Conservation (phyloP, 2,113 vertebrate genomes). For the Podarcis cretensis region DNA sequence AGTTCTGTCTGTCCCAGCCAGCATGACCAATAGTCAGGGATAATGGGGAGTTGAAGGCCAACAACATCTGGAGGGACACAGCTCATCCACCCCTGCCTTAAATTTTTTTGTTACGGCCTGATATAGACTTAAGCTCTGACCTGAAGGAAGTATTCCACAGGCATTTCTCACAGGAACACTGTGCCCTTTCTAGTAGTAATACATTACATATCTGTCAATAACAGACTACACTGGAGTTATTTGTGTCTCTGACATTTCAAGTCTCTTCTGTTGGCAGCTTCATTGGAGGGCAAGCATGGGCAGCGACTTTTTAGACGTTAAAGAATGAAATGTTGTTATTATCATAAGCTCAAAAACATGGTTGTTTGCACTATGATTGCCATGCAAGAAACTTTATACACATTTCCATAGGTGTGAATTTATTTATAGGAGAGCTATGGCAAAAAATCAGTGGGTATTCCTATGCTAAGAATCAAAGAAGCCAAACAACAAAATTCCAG, state of each 20-base stretch:
- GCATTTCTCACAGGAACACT: conserved; percentile 23
- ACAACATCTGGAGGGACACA: no score
- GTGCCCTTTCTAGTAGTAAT: conserved; percentile 24
- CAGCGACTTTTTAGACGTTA: conserved; percentile 17
- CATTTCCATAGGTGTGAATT: conserved; percentile 11
- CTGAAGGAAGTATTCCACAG: not conserved
- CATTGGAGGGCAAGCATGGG: not conserved
- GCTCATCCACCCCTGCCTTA: not conserved
- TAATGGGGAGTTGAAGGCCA: no score
- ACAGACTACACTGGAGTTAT: conserved; percentile 12
- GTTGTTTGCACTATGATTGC: not conserved
- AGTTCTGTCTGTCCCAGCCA: no score
- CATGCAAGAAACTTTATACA: not conserved
- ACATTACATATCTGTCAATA: conserved; percentile 35
- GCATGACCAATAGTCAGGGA: no score
- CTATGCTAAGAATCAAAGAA: not conserved
- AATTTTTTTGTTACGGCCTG: not conserved
- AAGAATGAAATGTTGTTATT: not conserved
- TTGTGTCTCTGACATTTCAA: conserved; percentile 48
- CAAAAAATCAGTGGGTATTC: not conserved
- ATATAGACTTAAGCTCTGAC: not conserved
- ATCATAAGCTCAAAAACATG: not conserved
- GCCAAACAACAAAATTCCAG: not conserved
- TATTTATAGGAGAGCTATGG: not conserved
- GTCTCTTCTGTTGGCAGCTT: conserved; percentile 7